Percentiles rank a stretch among this genome's conserved stretches.
Conservation (phyloP, 1,140 invertebrate genomes). For the Teleogryllus occipitalis region DNA sequence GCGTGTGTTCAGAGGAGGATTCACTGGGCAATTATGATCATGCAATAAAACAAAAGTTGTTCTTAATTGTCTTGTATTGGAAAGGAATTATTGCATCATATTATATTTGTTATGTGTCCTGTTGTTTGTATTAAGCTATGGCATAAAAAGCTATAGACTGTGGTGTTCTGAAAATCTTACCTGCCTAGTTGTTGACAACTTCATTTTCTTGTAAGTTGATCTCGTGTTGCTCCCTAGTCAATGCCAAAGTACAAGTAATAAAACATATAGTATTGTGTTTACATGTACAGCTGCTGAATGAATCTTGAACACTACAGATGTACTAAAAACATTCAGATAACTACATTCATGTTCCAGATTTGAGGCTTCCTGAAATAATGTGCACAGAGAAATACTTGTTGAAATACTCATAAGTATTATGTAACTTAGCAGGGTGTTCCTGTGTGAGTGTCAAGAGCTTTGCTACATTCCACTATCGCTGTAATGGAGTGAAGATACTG, state of each 20-base stretch:
- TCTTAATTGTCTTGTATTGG: background rate
- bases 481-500: background rate
- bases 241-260: constrained; percentile 1
- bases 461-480: background rate
- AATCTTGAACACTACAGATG: background rate
- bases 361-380: background rate
- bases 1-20: background rate
- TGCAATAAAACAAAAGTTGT: background rate
- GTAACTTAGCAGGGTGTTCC: background rate
- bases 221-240: background rate
- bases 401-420: background rate
- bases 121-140: background rate
- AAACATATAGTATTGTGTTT: background rate
- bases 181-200: constrained; percentile 3
- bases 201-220: constrained; percentile 5
- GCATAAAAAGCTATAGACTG: background rate
- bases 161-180: background rate
- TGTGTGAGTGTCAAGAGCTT: background rate
- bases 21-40: background rate
- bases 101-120: constrained; percentile 5
- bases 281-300: background rate
- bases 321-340: background rate
- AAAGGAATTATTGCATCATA: background rate
- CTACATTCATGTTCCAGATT: background rate
- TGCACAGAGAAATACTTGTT: constrained; percentile 1